Evolutionary conservation across 2,888 invertebrate genomes (phyloP).

Genomic region (Isoperla grammatica): DNA sequence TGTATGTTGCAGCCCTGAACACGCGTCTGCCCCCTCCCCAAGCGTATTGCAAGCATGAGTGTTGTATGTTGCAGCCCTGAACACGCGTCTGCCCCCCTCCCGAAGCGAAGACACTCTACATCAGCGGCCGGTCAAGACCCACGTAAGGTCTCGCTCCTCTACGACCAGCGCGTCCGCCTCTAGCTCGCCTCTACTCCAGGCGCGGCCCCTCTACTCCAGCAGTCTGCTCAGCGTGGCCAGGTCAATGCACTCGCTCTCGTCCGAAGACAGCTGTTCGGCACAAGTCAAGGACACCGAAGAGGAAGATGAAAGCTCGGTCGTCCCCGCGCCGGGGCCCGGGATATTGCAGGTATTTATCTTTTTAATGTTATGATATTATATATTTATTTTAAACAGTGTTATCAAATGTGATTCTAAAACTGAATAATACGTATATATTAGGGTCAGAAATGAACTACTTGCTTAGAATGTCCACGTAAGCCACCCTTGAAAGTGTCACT

Average conservation of each 20-base stretch:
- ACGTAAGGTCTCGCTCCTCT: constrained; percentile 25
- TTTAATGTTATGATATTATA: no score
- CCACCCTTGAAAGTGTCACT: no score
- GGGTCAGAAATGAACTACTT: no score
- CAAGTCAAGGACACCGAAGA: constrained; percentile 37
- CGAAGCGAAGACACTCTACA: constrained; percentile 70
- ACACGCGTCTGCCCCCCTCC: constrained; percentile 61
- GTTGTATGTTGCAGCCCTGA: constrained; percentile 47
- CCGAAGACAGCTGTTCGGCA: constrained; percentile 22
- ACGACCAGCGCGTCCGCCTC: constrained; percentile 50
- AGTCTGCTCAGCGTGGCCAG: constrained; percentile 57
- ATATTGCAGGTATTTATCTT: constrained; percentile 59
- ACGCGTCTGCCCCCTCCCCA: no score
- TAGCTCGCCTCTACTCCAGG: constrained; percentile 54
- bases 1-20: no score
- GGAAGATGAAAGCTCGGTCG: constrained; percentile 33
- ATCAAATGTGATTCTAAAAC: no score
- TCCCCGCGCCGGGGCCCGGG: constrained; percentile 45
- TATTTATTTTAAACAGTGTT: no score
- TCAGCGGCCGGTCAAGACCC: constrained; percentile 34
- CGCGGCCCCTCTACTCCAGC: constrained; percentile 50
- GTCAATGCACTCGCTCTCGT: constrained; percentile 36
- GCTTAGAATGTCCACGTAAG: no score
- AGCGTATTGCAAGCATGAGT: no score
- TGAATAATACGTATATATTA: no score